Evolutionary conservation across 2,888 invertebrate genomes (phyloP), one percentile per base, ranked within the genome.

Genomic region (Euzetes globulus): DNA sequence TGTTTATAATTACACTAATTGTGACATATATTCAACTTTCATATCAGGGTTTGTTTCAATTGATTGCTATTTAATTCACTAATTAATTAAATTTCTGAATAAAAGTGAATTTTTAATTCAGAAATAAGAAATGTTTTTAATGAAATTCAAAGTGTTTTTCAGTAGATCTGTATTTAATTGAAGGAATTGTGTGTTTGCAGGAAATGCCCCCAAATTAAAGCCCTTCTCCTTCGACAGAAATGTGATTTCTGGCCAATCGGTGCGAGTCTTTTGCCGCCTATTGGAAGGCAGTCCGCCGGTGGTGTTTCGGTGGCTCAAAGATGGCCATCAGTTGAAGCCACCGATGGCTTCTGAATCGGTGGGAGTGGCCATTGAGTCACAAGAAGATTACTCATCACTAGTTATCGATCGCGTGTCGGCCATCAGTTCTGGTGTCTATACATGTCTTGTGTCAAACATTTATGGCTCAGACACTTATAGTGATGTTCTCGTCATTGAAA

Each of bases 361-460:
- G 19, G 37, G 47, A 29, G 52, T 77, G 45, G 73, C 68, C 63
- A 78, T 78, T 5, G 68, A 74, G 63, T 58, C 74, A 27, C 77
- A 74, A 47, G 50, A 63, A 37, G 77, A 77, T 47, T 76, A 65
- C 58, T 78, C 78, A 22, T 76, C 77, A 72, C 71, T 78, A 29
- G 70, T 75, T 19, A 78, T 78, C 22, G 77, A 77, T 52, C 73
- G 77, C 29, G 77, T 77, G 25, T 76, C 76, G 47, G 75, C 74
- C 2, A 71, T 75, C 52, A 77, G 76, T 73, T 75, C 75, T 47
- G 78, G 77, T 70, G 76, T 78, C 29, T 78, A 77, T 70, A 77
- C 78, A 50, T 78, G 78, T 65, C 72, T 77, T 33, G 78, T 76
- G 15, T 77, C 77, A n/a, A 78, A 77, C 60, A 76, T 63, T 55